A percentile compares a stretch with the other conserved stretches of the same genome.
Conservation (phyloP, 2,113 vertebrate genomes). For the Chaetops frenatus region DNA sequence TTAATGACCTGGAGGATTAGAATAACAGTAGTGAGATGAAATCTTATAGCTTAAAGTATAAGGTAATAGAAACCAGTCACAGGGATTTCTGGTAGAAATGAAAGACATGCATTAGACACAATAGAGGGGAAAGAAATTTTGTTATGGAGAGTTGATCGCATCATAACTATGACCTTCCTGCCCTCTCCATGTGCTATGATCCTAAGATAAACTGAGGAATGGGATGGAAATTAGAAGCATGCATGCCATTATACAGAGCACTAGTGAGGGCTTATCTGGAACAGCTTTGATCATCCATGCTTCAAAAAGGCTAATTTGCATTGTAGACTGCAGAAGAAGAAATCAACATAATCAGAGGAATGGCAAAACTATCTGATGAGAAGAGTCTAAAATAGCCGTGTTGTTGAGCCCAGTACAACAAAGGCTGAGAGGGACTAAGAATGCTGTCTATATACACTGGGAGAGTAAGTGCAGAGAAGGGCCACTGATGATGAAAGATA, state of each 20-base stretch:
- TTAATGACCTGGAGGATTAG: neutral
- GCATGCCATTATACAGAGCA: neutral
- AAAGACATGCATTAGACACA: neutral
- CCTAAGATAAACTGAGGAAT: constrained; percentile 48
- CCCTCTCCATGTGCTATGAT: constrained; percentile 5
- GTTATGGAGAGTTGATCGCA: neutral
- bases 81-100: neutral
- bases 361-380: neutral
- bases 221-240: constrained; percentile 28
- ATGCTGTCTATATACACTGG: neutral
- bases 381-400: neutral
- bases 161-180: constrained; percentile 19
- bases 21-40: neutral
- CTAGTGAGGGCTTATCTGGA: constrained; percentile 20
- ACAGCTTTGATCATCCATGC: constrained; percentile 40
- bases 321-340: neutral
- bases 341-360: neutral
- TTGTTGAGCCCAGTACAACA: neutral
- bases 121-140: neutral
- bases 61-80: neutral
- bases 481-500: neutral
- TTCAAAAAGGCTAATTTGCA: constrained; percentile 36
- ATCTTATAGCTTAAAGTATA: neutral
- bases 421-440: neutral
- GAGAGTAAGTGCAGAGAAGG: neutral